Percentiles rank a stretch among this genome's conserved stretches.
Evolutionary conservation across 2,888 invertebrate genomes (phyloP).

Genomic region (Adela reaumurella): DNA sequence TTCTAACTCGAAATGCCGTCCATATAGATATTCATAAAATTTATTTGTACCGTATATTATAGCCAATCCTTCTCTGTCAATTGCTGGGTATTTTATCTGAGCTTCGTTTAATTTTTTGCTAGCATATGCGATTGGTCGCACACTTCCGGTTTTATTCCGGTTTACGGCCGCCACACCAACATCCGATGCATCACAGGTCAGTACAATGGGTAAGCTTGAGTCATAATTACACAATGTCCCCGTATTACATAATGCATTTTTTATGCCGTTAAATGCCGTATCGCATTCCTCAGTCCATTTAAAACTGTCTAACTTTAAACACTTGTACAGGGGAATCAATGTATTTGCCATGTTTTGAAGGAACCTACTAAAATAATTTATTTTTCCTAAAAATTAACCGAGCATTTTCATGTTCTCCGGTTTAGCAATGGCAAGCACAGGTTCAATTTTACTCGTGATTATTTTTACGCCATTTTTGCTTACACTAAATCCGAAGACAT

Average conservation of each 20-base stretch:
- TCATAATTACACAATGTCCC: not conserved
- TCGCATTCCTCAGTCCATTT: slow-evolving; percentile 1
- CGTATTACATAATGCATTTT: not conserved
- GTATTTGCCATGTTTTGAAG: not conserved
- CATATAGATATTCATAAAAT: slow-evolving; percentile 15
- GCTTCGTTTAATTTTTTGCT: slow-evolving; percentile 11
- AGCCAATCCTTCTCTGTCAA: slow-evolving; percentile 15
- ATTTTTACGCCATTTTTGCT: not conserved
- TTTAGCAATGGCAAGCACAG: no score
- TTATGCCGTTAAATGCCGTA: not conserved
- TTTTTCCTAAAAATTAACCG: not conserved
- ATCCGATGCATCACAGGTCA: slow-evolving; percentile 9
- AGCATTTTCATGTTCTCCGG: no score
- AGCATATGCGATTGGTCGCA: slow-evolving; percentile 11
- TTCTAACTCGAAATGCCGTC: slow-evolving; percentile 13
- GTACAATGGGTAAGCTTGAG: slow-evolving; percentile 1
- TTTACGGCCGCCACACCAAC: slow-evolving; percentile 5
- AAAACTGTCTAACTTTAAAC: slow-evolving; percentile 1
- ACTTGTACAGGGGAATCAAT: not conserved
- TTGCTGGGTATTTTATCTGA: slow-evolving; percentile 10
- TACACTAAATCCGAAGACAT: no score
- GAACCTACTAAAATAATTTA: not conserved
- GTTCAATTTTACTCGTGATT: not conserved
- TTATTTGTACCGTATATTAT: slow-evolving; percentile 15
- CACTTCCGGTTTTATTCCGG: slow-evolving; percentile 4